Evolutionary conservation across 1,140 invertebrate genomes (phyloP).

Genomic region (Andricus grossulariae): DNA sequence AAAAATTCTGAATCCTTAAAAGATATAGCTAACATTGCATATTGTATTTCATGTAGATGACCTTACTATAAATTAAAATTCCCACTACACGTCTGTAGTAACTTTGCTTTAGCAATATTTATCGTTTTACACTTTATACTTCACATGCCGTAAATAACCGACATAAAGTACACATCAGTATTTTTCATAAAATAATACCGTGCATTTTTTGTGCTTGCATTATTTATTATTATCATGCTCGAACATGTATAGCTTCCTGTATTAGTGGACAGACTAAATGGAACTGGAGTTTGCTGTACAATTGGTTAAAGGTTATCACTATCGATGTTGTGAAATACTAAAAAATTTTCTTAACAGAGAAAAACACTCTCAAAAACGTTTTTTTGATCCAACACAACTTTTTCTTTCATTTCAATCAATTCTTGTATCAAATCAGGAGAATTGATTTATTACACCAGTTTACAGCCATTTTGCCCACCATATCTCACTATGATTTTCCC

Average conservation of each 20-base stretch:
- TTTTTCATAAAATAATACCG: constrained; percentile 10
- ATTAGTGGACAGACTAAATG: not conserved
- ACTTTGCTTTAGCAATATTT: constrained; percentile 10
- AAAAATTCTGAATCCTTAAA: too few relatives aligned
- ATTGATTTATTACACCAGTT: too few relatives aligned
- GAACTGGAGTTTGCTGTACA: not conserved
- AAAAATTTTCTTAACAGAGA: too few relatives aligned
- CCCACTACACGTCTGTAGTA: not conserved
- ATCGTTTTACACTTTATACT: not conserved
- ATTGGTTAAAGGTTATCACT: not conserved
- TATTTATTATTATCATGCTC: constrained; percentile 3
- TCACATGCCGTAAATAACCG: not conserved
- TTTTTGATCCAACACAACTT: too few relatives aligned
- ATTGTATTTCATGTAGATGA: not conserved
- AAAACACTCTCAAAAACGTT: too few relatives aligned
- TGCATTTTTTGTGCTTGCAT: constrained; percentile 12
- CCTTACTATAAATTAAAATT: not conserved
- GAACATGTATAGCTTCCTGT: not conserved
- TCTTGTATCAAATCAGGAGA: too few relatives aligned
- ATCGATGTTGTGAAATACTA: not conserved
- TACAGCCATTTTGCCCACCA: too few relatives aligned
- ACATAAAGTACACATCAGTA: constrained; percentile 13
- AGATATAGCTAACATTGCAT: not conserved
- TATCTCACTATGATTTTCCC: too few relatives aligned
- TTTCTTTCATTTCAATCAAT: too few relatives aligned